phyloP scores from a whole-genome alignment of 2,888 invertebrate species.

The Noctua janthe region DNA sequence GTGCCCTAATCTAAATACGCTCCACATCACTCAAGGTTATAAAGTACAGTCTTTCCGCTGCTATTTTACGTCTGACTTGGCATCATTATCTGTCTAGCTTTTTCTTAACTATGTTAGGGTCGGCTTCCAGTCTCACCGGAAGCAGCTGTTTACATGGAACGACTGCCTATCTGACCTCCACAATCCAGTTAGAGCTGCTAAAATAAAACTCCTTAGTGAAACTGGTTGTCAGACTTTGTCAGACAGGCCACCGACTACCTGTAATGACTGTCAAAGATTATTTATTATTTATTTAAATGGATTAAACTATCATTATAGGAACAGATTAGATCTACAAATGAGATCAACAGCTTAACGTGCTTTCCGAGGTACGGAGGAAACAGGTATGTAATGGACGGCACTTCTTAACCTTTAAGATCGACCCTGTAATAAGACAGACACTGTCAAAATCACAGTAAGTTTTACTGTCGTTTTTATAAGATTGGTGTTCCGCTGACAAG shows the following conservation, averaged over 20 bases:
- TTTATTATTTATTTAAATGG: too few species aligned
- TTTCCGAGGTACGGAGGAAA: background rate
- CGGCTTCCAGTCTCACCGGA: background rate
- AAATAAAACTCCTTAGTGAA: background rate
- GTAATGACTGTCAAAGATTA: too few species aligned
- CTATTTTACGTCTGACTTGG: background rate
- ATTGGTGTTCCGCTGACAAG: background rate
- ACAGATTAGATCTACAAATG: background rate
- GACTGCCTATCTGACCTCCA: background rate
- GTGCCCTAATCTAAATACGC: slow-evolving; percentile 37
- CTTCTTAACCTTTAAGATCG: background rate
- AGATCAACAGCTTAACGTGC: background rate
- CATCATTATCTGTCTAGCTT: background rate
- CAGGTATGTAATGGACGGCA: background rate
- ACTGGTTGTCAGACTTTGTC: background rate
- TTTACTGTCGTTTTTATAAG: background rate
- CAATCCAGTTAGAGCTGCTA: background rate
- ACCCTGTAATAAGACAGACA: background rate
- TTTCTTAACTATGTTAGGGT: background rate
- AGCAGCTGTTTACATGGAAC: background rate
- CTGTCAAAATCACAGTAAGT: background rate
- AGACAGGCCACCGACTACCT: too few species aligned
- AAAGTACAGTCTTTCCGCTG: slow-evolving; percentile 18
- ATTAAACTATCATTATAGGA: too few species aligned
- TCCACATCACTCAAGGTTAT: slow-evolving; percentile 35